phyloP scores from a whole-genome alignment of 2,888 invertebrate species.

The Lithophane socia region DNA sequence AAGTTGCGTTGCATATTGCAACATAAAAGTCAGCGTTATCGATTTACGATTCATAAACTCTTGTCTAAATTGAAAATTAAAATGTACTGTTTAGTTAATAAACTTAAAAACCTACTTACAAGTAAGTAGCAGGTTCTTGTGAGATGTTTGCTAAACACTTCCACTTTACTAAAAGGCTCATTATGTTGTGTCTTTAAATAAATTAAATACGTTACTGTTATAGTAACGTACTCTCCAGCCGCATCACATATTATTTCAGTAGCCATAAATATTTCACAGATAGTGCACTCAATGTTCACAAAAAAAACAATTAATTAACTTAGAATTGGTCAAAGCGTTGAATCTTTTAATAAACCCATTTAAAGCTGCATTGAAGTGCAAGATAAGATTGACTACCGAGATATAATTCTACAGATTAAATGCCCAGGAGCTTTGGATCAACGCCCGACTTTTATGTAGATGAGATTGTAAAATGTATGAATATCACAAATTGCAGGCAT shows the following conservation, averaged over 20 bases:
- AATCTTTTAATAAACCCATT: conserved; percentile 53
- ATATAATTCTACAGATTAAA: conserved; percentile 59
- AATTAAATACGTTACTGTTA: not conserved
- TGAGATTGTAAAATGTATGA: conserved; percentile 55
- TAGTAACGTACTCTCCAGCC: not conserved
- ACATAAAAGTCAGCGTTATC: conserved; percentile 54
- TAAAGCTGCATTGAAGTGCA: conserved; percentile 46
- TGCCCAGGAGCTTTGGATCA: conserved; percentile 58
- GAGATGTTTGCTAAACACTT: conserved; percentile 1
- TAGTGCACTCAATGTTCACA: not conserved
- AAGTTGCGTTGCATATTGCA: conserved; percentile 53
- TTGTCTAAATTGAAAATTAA: conserved; percentile 23
- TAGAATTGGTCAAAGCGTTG: conserved; percentile 36
- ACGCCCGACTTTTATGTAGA: conserved; percentile 58
- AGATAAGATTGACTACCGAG: conserved; percentile 58
- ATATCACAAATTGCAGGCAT: conserved; percentile 46
- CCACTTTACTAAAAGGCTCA: not conserved
- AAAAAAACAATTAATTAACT: conserved; percentile 33
- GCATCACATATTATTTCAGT: conserved; percentile 1
- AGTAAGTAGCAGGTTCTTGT: conserved; percentile 13
- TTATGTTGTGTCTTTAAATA: conserved; percentile 12
- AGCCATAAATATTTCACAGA: conserved; percentile 17
- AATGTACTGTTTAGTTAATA: conserved; percentile 14
- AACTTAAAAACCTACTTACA: conserved; percentile 6
- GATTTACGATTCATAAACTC: conserved; percentile 49